These are phyloP conservation scores for Theristus sp. DNA, from an alignment of 2,888 invertebrate species.

Conservation along the genomic window DNA sequence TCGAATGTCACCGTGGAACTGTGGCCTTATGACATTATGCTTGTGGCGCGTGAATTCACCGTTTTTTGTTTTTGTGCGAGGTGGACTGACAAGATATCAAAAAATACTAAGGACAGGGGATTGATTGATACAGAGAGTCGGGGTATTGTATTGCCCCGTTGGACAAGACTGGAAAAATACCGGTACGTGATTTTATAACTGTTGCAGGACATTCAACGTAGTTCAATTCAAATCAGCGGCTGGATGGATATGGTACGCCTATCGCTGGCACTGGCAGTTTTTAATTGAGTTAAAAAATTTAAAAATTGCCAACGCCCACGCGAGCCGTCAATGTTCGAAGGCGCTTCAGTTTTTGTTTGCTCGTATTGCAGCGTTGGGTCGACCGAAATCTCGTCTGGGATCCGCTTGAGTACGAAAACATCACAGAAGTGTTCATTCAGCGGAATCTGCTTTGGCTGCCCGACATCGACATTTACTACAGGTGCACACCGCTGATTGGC, in stretches of 20 bases:
- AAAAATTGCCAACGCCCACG: too few relatives aligned
- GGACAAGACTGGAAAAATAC: too few relatives aligned
- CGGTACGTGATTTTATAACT: background rate
- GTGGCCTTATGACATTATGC: slow-evolving; percentile 7
- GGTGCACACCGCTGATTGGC: background rate
- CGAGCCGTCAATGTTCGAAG: too few relatives aligned
- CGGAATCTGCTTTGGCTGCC: slow-evolving; percentile 6
- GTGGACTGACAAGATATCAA: background rate
- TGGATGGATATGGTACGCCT: slow-evolving; percentile 5
- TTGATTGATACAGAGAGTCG: too few relatives aligned
- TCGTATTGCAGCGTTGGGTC: slow-evolving; percentile 3
- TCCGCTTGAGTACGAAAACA: slow-evolving; percentile 1
- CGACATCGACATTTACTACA: slow-evolving; percentile 5
- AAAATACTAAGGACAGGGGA: background rate
- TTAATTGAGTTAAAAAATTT: too few relatives aligned
- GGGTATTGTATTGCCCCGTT: too few relatives aligned
- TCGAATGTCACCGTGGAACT: background rate
- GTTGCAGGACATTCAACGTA: background rate
- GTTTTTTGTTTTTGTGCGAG: background rate
- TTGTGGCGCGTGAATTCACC: background rate
- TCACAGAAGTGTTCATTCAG: background rate
- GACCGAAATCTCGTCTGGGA: slow-evolving; percentile 5
- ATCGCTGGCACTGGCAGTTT: background rate
- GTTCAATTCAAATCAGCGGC: slow-evolving; percentile 5
- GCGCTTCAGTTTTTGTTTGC: too few relatives aligned